phyloP scores from a whole-genome alignment of 2,113 vertebrate genomes.

The Cairina moschata region DNA sequence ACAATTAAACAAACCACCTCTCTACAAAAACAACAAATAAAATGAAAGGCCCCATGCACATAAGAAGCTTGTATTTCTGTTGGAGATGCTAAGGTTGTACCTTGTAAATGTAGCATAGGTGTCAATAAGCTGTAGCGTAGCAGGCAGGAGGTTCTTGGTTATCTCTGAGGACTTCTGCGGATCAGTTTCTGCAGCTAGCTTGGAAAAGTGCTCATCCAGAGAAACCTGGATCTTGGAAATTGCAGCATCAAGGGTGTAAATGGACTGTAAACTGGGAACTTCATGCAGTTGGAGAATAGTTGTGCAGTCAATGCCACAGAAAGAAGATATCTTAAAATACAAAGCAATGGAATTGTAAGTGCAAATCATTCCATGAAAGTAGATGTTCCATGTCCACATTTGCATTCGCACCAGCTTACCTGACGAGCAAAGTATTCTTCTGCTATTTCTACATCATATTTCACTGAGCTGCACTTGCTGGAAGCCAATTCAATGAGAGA shows the following conservation, averaged over 20 bases:
- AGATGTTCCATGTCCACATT: fast-evolving
- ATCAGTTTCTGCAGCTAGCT: slow-evolving; percentile 91
- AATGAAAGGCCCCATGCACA: background rate
- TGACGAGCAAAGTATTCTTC: slow-evolving; percentile 98
- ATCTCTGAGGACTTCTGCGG: slow-evolving; percentile 91
- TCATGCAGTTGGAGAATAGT: slow-evolving; percentile 90
- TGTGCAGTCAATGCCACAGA: slow-evolving; percentile 88
- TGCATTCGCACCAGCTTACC: slow-evolving; percentile 68
- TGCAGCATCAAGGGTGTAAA: slow-evolving; percentile 95
- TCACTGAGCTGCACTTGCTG: slow-evolving; percentile 90
- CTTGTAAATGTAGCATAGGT: slow-evolving; percentile 92
- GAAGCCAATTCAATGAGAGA: slow-evolving; percentile 86
- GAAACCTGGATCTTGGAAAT: slow-evolving; percentile 98
- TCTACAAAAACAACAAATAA: background rate
- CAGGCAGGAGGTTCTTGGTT: slow-evolving; percentile 95
- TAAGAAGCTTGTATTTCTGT: background rate
- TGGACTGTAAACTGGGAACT: slow-evolving; percentile 93
- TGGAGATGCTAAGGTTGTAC: slow-evolving; percentile 50
- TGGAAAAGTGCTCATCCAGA: slow-evolving; percentile 95
- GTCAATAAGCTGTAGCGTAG: slow-evolving; percentile 92
- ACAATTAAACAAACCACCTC: background rate
- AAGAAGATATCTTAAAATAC: slow-evolving; percentile 89
- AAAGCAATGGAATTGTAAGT: background rate
- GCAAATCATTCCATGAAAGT: background rate
- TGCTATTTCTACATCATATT: slow-evolving; percentile 94